Base-by-base conservation (phyloP, 2,888 invertebrate species). In the Ormyrus thymus region DNA sequence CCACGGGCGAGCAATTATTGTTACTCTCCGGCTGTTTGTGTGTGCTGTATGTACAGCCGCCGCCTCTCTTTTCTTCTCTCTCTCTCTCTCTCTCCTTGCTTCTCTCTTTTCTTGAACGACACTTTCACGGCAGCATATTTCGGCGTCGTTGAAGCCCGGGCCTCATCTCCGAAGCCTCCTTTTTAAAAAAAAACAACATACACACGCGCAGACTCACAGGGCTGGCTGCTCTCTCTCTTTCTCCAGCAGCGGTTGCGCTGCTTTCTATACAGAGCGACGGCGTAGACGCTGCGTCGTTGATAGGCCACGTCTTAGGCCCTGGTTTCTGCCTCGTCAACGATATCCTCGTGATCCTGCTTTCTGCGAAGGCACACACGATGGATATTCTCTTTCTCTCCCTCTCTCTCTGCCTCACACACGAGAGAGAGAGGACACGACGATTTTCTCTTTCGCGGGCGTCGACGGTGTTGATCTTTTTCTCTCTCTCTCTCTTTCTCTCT, bases 391-490 rank as follows among this genome's bases (percentile, higher is more conserved):
- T 62, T 65, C 46, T 6, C 51, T 70, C 56, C 15, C 69, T 69
- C 56, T 56, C 69, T 69, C 68, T 64, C 50, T 43, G 45, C n/a
- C 29, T 29, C 29, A 29, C 4, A 29, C 29, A 29, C 29, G 29
- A 29, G 29, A 29, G 29, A 29, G 29, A 29, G 29, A 29, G 29
- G 29, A 29, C 29, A 29, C 45, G 61, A 64, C 62, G 46, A 29
- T 29, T 29, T 29, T 29, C 29, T 29, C 29, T 29, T 29, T 29
- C 29, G 68, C 73, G 78, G 78, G 72, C 79, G 79, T 75, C 71
- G 65, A 71, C 75, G 71, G 50, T 79, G 79, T 75, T 75, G 76
- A 76, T 76, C 68, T 64, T 55, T 70, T 55, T 29, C 75, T 70
- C 71, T 72, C n/a, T 50, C 56, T 5, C 71, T 43, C 61, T 13